phyloP scores from a whole-genome alignment of 2,113 vertebrate species.

The Herpailurus yagouaroundi region DNA sequence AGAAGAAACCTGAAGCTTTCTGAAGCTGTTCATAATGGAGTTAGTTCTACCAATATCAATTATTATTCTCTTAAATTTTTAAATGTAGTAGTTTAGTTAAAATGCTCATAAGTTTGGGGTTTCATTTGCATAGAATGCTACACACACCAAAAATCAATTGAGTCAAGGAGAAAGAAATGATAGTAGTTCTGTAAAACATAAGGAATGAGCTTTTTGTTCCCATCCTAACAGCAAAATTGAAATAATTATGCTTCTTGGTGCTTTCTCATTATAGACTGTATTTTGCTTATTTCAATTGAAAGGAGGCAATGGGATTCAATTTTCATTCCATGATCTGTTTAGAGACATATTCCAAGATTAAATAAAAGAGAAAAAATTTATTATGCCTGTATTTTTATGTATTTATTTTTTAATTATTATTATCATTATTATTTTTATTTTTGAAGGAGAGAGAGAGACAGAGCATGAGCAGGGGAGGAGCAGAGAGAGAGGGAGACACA shows the following conservation, averaged over 20 bases:
- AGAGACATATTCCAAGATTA: background rate
- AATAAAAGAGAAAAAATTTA: background rate
- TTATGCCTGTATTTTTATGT: background rate
- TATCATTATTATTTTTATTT: no score
- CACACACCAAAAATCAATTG: background rate
- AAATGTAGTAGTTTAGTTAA: background rate
- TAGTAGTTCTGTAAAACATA: background rate
- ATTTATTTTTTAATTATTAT: background rate
- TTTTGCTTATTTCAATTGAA: background rate
- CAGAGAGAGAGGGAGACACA: no score
- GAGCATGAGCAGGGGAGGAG: no score
- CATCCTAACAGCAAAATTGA: background rate
- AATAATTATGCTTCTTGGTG: background rate
- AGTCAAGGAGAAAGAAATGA: background rate
- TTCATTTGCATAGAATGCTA: background rate
- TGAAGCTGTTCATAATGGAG: background rate
- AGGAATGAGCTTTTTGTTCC: background rate
- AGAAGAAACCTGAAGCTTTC: background rate
- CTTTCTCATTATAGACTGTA: background rate
- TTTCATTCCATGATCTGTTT: background rate
- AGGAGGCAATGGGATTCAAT: background rate
- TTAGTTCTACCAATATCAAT: background rate
- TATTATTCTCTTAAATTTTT: background rate
- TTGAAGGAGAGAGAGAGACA: no score
- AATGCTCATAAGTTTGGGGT: background rate